Evolutionary conservation across 2,797 vertebrate species (phyloP), one percentile per base, ranked within the genome.

Genomic region (Poeciliopsis infans): DNA sequence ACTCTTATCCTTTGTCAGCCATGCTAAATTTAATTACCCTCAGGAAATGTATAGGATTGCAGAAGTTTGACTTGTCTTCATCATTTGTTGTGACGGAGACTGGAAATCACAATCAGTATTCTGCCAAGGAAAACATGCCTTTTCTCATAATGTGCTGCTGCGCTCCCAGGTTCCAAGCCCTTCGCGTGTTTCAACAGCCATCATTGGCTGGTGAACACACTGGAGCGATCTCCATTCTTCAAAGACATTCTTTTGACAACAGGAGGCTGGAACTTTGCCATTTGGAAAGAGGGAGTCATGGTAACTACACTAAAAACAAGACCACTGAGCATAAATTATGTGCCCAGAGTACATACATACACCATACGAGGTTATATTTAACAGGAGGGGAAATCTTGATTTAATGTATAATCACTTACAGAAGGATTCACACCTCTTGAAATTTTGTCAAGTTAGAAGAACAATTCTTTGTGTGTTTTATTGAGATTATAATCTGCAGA

Each of bases 161-260:
- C 71, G 84, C 43, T 81, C 25, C 79, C 92, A 99, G 98, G 94
- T 91, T 75, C 95, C 75, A 97, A 96, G 76, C 96, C 97, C 0
- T 74, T 89, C 45, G 89, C 91, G 64, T 89, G 94, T 64, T 95
- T 92, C 1, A 71, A 45, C 0, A 23, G 94, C 75, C 97, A 98
- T 72, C 94, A 95, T 0, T 92, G 95, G 79, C 13, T 84, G 28
- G 94, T 99, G 53, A 96, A 97, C 77, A 97, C 97, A 0, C 79
- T 98, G 2, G 96, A 96, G 86, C 94, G 95, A 55, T 99, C 97
- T 2, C 98, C 98, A 0, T 98, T 99, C 92, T 97, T 97, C 83
- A 95, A 95, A 69, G 97, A 98, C 86, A 94, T 98, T 55, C 33
- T 98, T 88, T 95, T 99, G 87, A 97, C 96, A 1, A 72, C 95